Evolutionary conservation across 1,140 invertebrate species (phyloP), one percentile per base, ranked within the genome.

Genomic region (Riptortus pedestris): DNA sequence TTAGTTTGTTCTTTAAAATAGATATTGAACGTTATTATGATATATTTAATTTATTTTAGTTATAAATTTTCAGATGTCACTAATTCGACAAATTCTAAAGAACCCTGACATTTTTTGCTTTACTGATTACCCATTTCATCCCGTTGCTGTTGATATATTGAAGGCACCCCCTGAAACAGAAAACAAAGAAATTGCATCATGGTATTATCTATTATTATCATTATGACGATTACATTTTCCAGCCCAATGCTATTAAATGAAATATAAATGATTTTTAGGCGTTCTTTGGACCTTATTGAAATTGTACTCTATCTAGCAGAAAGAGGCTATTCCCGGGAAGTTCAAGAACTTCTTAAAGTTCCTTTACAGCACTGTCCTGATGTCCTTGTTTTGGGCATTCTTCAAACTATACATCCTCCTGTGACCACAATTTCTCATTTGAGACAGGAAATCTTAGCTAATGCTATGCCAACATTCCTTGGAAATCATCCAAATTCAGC

Each of bases 61-160:
- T n/a, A n/a, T n/a, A n/a, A n/a, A n/a, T n/a, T n/a, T n/a, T n/a
- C 73, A 97, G 77, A 83, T 96, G 69, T 93, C 90, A 67, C 80
- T 96, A 31, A 81, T 97, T 16, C 82, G 85, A 64, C 85, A 90
- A 66, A 88, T 94, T 66, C 73, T 98, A 1, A 91, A 91, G 72
- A 86, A 92, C 77, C 84, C 91, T 0, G 95, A 98, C 75, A 83
- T 98, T 31, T 96, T 98, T 74, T 93, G 89, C 72, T 92, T 98
- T 73, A 86, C 89, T 58, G 94, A 98, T 75, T 88, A 91, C 76
- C 85, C 87, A 0, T 92, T 87, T 74, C 86, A 87, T 69, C 81
- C 88, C 7, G 90, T 95, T 2, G 78, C 85, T 1, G 85, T 93
- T 62, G 92, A 96, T 69, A 83, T 91, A 64, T 74, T 98, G 11